phyloP scores from a whole-genome alignment of 2,888 invertebrate genomes.

The Catocala fraxini region DNA sequence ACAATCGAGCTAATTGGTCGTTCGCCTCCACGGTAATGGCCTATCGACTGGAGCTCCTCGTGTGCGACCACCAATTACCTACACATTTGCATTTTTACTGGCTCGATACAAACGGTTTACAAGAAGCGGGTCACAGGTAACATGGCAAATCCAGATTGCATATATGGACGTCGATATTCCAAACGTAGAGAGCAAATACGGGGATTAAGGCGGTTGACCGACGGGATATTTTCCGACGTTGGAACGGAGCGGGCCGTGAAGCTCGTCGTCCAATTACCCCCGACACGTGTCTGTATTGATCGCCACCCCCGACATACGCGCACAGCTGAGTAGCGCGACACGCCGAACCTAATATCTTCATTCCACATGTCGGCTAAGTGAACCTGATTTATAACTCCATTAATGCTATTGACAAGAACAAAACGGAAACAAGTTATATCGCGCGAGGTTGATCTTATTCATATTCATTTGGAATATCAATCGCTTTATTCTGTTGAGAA shows the following conservation, averaged over 20 bases:
- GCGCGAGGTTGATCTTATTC: constrained; percentile 7
- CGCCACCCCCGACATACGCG: constrained; percentile 36
- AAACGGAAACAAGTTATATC: not conserved
- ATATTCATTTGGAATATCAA: constrained; percentile 10
- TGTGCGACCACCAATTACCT: constrained; percentile 51
- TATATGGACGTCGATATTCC: constrained; percentile 50
- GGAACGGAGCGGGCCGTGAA: constrained; percentile 32
- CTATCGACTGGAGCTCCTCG: constrained; percentile 41
- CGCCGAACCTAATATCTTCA: constrained; percentile 12
- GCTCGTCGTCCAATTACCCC: constrained; percentile 54
- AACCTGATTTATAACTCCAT: constrained; percentile 23
- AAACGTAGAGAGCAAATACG: constrained; percentile 44
- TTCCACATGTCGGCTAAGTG: constrained; percentile 2
- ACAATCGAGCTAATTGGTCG: constrained; percentile 67
- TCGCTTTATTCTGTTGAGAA: not conserved
- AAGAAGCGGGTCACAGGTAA: constrained; percentile 19
- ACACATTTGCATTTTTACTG: constrained; percentile 49
- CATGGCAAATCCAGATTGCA: constrained; percentile 43
- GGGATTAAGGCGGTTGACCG: constrained; percentile 28
- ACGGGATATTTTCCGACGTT: constrained; percentile 41
- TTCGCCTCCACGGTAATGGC: constrained; percentile 55
- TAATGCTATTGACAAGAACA: constrained; percentile 27
- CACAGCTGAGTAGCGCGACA: constrained; percentile 1
- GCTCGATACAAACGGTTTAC: constrained; percentile 16
- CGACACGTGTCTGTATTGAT: constrained; percentile 65